Conservation (phyloP, 2,113 vertebrate genomes). For the Catharus fuscescens region DNA sequence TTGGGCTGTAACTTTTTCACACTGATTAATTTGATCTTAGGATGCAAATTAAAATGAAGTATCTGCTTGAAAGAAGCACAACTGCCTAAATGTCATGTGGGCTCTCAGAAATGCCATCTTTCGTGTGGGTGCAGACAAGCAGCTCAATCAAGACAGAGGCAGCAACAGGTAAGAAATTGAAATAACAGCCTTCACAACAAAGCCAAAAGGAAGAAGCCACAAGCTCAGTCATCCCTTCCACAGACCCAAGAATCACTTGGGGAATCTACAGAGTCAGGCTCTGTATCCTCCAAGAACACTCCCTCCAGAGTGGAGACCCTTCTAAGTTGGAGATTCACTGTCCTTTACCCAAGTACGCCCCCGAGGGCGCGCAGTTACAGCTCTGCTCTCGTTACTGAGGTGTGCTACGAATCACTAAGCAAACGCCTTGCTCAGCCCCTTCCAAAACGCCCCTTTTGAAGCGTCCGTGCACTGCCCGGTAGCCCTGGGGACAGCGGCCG, state of each 20-base stretch:
- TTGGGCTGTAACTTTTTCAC: neutral
- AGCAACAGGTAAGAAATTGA: neutral
- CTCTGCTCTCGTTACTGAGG: no score
- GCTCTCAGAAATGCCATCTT: neutral
- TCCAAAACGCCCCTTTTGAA: no score
- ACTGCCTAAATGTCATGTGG: neutral
- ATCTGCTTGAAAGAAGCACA: neutral
- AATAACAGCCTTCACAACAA: neutral
- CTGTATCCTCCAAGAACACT: neutral
- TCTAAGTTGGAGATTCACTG: no score
- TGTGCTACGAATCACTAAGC: fast-evolving
- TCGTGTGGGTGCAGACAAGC: neutral
- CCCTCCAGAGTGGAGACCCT: neutral
- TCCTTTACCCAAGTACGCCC: neutral
- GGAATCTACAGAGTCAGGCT: neutral
- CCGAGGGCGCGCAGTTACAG: neutral
- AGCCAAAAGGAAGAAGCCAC: neutral
- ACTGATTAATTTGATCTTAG: neutral
- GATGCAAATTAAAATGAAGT: neutral
- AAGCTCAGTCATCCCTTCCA: neutral
- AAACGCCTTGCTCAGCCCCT: no score
- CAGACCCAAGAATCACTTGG: neutral
- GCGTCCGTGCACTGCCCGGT: neutral
- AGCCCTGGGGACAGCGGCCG: no score
- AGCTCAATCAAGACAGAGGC: neutral